Evolutionary conservation across 2,888 invertebrate genomes (phyloP).

Genomic region (Netelia melanura): DNA sequence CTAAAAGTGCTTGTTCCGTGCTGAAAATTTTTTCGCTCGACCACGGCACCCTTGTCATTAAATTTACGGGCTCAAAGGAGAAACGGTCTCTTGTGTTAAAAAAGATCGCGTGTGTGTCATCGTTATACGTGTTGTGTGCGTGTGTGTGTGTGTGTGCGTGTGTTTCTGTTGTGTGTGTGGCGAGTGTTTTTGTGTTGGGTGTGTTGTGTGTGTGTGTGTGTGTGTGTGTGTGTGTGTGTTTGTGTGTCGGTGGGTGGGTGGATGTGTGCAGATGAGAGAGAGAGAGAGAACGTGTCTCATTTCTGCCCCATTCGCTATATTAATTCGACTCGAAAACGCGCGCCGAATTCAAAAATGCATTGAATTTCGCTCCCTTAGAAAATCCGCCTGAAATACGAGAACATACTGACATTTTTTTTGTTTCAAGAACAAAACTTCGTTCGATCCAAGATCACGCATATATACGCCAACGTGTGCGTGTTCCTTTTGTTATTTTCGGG

Average conservation of each 20-base stretch:
- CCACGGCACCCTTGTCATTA: constrained; percentile 37
- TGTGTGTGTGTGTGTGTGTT: no score
- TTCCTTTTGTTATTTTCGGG: constrained; percentile 48
- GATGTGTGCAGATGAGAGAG: no score
- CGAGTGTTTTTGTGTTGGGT: no score
- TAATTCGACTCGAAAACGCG: neutral
- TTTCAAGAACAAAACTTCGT: neutral
- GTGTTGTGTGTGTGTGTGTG: no score
- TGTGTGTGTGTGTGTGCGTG: neutral
- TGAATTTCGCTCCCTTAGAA: neutral
- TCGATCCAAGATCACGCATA: neutral
- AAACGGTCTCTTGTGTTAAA: constrained; percentile 12
- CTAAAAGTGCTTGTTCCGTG: constrained; percentile 51
- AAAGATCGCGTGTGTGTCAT: constrained; percentile 18
- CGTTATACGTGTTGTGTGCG: neutral
- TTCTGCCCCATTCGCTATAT: neutral
- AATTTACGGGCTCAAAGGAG: neutral
- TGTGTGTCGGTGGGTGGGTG: no score
- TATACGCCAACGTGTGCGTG: constrained; percentile 21
- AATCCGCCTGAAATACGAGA: neutral
- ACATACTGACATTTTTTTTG: neutral
- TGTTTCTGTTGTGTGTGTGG: no score
- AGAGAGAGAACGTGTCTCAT: neutral
- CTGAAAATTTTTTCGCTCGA: constrained; percentile 46
- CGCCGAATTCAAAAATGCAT: constrained; percentile 20